Percentiles rank a stretch among this genome's conserved stretches.
Evolutionary conservation across 2,888 invertebrate species (phyloP).

Genomic region (Quadroppia sp.): DNA sequence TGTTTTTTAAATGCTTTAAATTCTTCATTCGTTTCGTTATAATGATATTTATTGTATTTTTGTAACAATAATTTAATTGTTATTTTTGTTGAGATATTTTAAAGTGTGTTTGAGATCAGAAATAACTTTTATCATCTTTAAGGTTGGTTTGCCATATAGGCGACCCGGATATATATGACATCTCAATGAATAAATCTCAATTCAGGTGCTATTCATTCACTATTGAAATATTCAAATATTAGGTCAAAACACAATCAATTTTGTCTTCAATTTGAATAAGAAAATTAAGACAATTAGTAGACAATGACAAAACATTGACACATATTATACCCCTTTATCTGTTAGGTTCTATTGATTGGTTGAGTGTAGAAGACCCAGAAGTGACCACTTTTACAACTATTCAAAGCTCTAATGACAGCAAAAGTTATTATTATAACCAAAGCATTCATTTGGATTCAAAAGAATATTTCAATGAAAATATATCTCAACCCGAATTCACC

Average conservation of each 20-base stretch:
- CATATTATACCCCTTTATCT: not conserved
- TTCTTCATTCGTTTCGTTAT: not conserved
- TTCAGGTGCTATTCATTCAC: conserved; percentile 10
- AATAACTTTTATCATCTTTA: conserved; percentile 23
- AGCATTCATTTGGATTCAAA: not conserved
- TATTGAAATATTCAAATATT: not conserved
- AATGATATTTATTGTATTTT: too few relatives aligned
- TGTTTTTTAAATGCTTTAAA: too few relatives aligned
- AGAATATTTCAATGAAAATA: not conserved
- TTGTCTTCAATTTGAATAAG: not conserved
- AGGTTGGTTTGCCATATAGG: conserved; percentile 24
- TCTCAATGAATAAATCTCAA: conserved; percentile 3
- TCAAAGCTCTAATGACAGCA: not conserved
- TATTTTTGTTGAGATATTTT: not conserved
- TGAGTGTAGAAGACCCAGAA: not conserved
- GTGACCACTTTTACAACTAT: not conserved
- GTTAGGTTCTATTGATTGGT: not conserved
- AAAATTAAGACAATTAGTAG: not conserved
- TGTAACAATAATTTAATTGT: too few relatives aligned
- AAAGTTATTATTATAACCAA: not conserved
- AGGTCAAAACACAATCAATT: conserved; percentile 15
- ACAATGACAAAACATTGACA: not conserved
- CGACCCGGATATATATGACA: conserved; percentile 24
- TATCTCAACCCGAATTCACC: not conserved
- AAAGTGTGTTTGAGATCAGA: not conserved